Evolutionary conservation across 2,888 invertebrate genomes (phyloP).

Genomic region (Drosophila lacicola): DNA sequence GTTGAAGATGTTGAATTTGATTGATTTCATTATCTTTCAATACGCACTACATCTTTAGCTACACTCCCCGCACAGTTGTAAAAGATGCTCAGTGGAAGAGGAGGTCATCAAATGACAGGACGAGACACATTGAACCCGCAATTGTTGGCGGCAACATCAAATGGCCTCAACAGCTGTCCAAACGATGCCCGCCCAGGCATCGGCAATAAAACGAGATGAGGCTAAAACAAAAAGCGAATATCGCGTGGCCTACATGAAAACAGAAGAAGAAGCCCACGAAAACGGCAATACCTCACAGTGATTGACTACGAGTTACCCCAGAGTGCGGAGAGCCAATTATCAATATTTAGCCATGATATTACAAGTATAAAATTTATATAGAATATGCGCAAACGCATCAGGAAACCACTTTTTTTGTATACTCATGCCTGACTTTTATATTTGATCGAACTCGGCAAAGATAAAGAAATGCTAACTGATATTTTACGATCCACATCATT

Average conservation of each 20-base stretch:
- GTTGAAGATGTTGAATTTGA: slow-evolving; percentile 23
- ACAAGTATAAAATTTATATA: no score
- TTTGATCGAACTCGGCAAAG: no score
- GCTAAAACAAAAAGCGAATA: slow-evolving; percentile 50
- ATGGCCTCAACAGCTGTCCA: slow-evolving; percentile 56
- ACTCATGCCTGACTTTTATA: no score
- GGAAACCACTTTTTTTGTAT: no score
- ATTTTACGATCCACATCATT: no score
- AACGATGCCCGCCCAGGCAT: slow-evolving; percentile 2
- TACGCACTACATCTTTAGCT: not conserved
- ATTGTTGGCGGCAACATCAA: slow-evolving; percentile 64
- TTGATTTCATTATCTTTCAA: slow-evolving; percentile 44
- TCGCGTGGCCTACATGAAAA: slow-evolving; percentile 61
- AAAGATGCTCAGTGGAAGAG: slow-evolving; percentile 44
- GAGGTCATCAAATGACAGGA: slow-evolving; percentile 61
- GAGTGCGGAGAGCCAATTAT: not conserved
- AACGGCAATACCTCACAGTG: not conserved
- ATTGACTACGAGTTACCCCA: slow-evolving; percentile 9
- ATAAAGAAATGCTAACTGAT: no score
- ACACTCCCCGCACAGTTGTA: slow-evolving; percentile 15
- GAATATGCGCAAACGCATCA: no score
- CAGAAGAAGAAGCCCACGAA: slow-evolving; percentile 18
- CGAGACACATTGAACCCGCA: slow-evolving; percentile 54
- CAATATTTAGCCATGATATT: no score
- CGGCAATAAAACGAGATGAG: slow-evolving; percentile 53